phyloP scores from a whole-genome alignment of 2,888 invertebrate genomes.

The Drosophila recens region DNA sequence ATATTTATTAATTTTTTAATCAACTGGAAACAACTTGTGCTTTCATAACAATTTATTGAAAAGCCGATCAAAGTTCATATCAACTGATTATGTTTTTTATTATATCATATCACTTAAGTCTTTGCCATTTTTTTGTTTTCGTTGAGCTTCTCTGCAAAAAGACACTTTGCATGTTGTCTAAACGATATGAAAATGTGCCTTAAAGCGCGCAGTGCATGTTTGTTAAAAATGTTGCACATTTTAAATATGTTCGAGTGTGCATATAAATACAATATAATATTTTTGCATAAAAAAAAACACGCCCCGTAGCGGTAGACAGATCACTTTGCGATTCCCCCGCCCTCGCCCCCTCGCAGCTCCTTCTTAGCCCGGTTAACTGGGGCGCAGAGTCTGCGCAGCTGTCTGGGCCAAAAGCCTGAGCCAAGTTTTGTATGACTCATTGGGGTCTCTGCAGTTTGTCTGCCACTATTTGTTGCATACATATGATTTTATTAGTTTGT shows the following conservation, averaged over 20 bases:
- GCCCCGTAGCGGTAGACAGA: conserved; percentile 73
- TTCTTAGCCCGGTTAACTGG: conserved; percentile 41
- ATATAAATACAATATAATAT: conserved; percentile 6
- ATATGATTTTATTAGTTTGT: conserved; percentile 83
- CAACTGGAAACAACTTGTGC: no score
- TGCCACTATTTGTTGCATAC: conserved; percentile 66
- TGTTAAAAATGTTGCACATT: conserved; percentile 56
- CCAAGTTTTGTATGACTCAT: conserved; percentile 62
- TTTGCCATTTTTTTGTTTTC: neutral
- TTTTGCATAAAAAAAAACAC: conserved; percentile 53
- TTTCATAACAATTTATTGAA: no score
- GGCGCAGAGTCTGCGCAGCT: conserved; percentile 73
- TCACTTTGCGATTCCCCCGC: conserved; percentile 32
- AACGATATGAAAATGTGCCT: conserved; percentile 57
- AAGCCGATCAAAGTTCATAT: neutral
- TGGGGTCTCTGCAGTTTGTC: conserved; percentile 64
- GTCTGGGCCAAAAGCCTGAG: conserved; percentile 66
- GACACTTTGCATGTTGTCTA: conserved; percentile 63
- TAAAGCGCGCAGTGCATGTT: conserved; percentile 66
- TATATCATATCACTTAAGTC: neutral
- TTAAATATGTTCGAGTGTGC: conserved; percentile 9
- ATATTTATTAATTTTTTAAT: no score
- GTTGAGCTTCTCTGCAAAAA: conserved; percentile 26
- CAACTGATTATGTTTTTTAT: neutral
- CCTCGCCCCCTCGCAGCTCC: conserved; percentile 1